A percentile compares a stretch with the other conserved stretches of the same genome.
Evolutionary conservation across 2,113 vertebrate species (phyloP).

Genomic region (Xerus inauris): DNA sequence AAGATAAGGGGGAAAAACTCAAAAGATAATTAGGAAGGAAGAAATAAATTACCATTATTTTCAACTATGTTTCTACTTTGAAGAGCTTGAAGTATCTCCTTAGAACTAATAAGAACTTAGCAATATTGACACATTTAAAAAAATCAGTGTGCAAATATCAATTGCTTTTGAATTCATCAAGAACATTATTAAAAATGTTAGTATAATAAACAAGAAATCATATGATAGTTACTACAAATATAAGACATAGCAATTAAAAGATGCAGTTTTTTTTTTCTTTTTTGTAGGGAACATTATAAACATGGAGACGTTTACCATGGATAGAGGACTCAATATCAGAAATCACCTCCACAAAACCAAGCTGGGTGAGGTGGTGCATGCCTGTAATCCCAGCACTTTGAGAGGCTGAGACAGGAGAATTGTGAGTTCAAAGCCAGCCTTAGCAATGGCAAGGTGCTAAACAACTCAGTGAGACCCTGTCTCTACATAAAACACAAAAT

Average conservation of each 20-base stretch:
- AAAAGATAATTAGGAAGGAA: constrained; percentile 1
- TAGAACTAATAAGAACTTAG: neutral
- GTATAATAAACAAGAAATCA: neutral
- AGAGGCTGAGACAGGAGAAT: no score
- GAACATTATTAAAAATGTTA: neutral
- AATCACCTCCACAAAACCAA: neutral
- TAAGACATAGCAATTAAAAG: neutral
- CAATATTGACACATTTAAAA: neutral
- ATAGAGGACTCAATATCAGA: neutral
- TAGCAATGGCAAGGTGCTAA: no score
- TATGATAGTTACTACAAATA: neutral
- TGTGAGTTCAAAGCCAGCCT: no score
- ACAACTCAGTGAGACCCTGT: no score
- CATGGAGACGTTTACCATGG: neutral
- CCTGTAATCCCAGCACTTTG: no score
- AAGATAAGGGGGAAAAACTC: neutral
- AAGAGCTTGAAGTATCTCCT: neutral
- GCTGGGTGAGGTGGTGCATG: no score
- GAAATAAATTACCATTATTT: neutral
- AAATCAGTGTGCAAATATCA: neutral
- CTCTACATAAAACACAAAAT: no score
- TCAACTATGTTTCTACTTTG: neutral
- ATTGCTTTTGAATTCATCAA: neutral
- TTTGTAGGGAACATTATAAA: neutral
- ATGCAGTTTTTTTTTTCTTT: neutral